Evolutionary conservation across 2,888 invertebrate genomes (phyloP).

Genomic region (Megalurothrips usitatus): DNA sequence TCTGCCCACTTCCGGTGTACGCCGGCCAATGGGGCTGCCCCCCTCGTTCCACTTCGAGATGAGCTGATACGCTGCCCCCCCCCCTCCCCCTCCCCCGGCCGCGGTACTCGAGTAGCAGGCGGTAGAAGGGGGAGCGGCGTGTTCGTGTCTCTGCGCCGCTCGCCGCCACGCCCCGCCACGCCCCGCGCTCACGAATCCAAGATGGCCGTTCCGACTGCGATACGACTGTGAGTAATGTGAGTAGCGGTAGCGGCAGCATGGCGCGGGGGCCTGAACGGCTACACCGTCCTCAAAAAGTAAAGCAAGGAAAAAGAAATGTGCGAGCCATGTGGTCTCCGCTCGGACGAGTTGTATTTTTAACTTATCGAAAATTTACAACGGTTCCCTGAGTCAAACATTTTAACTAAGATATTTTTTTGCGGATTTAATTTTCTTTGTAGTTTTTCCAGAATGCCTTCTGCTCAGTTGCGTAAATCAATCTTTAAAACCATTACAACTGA

Average conservation of each 20-base stretch:
- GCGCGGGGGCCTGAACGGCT: background rate
- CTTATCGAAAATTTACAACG: too few species aligned
- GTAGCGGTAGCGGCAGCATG: background rate
- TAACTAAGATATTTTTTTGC: too few species aligned
- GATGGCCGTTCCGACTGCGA: constrained; percentile 3
- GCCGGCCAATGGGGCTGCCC: constrained; percentile 1
- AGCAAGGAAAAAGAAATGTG: background rate
- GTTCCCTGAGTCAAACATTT: too few species aligned
- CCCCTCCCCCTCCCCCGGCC: background rate
- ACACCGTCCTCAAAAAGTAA: background rate
- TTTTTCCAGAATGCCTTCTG: too few species aligned
- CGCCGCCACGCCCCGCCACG: constrained; percentile 12
- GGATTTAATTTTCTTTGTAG: too few species aligned
- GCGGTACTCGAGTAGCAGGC: background rate
- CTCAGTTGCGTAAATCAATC: too few species aligned
- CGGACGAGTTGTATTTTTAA: too few species aligned
- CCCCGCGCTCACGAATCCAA: constrained; percentile 6
- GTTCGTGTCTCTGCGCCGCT: constrained; percentile 18
- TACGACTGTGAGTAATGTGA: constrained; percentile 2
- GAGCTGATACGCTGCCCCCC: constrained; percentile 2
- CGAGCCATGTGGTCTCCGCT: background rate
- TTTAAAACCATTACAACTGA: too few species aligned
- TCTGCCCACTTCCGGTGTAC: constrained; percentile 17
- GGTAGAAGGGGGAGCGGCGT: background rate
- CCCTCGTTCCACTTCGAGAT: background rate